Percentiles rank a stretch among this genome's conserved stretches.
Evolutionary conservation across 2,797 vertebrate species (phyloP).

Genomic region (Gymnopithys bicolor): DNA sequence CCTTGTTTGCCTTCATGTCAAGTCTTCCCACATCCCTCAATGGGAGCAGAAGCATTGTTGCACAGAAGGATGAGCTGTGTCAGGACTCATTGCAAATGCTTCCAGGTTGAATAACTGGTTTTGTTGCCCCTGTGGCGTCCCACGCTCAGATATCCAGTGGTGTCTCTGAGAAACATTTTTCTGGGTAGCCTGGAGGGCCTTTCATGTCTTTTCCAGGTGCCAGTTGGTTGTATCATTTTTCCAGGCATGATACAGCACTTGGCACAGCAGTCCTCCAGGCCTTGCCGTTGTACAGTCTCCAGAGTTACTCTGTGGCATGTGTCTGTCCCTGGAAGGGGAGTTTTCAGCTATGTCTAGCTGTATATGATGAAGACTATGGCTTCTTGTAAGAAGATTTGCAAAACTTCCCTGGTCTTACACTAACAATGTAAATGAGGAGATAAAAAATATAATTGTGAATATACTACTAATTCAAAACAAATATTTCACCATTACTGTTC

Average conservation of each 20-base stretch:
- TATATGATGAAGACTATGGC: not conserved
- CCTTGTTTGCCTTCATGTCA: not conserved
- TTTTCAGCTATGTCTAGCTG: not conserved
- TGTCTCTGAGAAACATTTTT: not conserved
- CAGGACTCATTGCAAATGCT: not conserved
- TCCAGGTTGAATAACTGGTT: not conserved
- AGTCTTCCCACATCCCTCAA: not conserved
- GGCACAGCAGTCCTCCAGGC: not conserved
- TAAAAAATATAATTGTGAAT: not conserved
- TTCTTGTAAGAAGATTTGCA: not conserved
- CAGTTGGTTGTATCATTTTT: not conserved
- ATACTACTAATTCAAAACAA: not conserved
- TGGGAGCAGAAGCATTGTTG: not conserved
- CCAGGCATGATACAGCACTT: not conserved
- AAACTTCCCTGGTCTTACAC: not conserved
- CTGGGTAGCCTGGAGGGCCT: not conserved
- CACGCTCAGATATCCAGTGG: not conserved
- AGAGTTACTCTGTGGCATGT: not conserved
- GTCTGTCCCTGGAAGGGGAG: not conserved
- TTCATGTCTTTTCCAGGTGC: not conserved
- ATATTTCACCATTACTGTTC: not conserved
- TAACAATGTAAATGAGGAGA: not conserved
- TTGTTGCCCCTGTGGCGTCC: rapidly evolving
- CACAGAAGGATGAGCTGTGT: not conserved
- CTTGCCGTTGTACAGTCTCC: not conserved